phyloP scores from a whole-genome alignment of 2,888 invertebrate genomes.

The Celastrina argiolus region DNA sequence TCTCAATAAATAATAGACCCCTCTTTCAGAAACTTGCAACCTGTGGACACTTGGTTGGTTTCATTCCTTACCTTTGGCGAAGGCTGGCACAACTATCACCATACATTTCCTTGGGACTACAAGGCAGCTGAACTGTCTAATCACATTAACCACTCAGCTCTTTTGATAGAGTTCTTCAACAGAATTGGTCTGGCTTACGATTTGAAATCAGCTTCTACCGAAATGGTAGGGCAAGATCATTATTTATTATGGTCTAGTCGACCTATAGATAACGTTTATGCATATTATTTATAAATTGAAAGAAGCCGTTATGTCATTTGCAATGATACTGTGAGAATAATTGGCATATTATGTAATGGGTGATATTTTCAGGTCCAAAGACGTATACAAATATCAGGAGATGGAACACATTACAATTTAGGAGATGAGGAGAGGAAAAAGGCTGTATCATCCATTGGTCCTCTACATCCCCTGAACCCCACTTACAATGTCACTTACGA shows the following conservation, averaged over 20 bases:
- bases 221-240: slow-evolving; percentile 46
- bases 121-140: slow-evolving; percentile 90
- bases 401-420: slow-evolving; percentile 79
- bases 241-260: neutral
- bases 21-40: slow-evolving; percentile 82
- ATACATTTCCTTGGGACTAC: slow-evolving; percentile 95
- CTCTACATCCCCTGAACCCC: slow-evolving; percentile 63
- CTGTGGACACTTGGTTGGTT: slow-evolving; percentile 86
- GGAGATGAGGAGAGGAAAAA: slow-evolving; percentile 55
- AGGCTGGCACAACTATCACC: slow-evolving; percentile 97
- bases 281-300: too few species aligned
- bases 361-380: slow-evolving; percentile 69
- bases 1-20: neutral
- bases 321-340: too few species aligned
- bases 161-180: slow-evolving; percentile 79
- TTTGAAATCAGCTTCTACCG: slow-evolving; percentile 69
- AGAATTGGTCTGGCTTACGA: slow-evolving; percentile 81
- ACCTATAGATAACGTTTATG: too few species aligned
- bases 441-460: slow-evolving; percentile 51
- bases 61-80: slow-evolving; percentile 85
- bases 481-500: slow-evolving; percentile 50
- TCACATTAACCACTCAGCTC: slow-evolving; percentile 79
- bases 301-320: too few species aligned
- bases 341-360: too few species aligned
- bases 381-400: slow-evolving; percentile 80